Conservation (phyloP, 2,888 invertebrate genomes). For the Anticlea derivata region DNA sequence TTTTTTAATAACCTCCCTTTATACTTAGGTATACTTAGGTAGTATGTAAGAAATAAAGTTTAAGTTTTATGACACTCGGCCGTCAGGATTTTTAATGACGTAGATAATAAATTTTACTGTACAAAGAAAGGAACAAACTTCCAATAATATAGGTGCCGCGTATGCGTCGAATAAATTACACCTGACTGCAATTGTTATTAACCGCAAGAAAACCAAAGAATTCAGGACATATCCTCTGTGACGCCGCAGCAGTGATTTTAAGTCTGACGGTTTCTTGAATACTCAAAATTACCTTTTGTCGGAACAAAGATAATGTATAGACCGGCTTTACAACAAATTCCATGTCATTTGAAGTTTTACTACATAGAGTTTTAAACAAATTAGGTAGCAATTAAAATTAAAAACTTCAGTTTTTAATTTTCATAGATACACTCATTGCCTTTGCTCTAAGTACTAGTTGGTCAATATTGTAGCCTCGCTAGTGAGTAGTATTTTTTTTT, state of each 20-base stretch:
- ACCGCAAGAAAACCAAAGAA: not conserved
- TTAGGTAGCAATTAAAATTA: too few species aligned
- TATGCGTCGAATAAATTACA: conserved; percentile 25
- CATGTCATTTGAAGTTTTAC: too few species aligned
- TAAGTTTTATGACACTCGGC: conserved; percentile 46
- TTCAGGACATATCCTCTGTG: not conserved
- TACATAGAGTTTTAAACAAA: too few species aligned
- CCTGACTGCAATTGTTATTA: conserved; percentile 20
- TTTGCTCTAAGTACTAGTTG: too few species aligned
- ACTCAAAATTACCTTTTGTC: not conserved
- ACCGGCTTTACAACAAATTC: too few species aligned
- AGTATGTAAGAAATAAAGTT: conserved; percentile 36
- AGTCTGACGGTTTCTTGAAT: not conserved
- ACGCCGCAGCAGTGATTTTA: not conserved
- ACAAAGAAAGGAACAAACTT: conserved; percentile 28
- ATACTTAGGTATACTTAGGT: conserved; percentile 26
- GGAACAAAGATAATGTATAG: not conserved
- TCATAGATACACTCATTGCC: too few species aligned
- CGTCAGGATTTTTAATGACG: conserved; percentile 49
- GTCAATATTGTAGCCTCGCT: too few species aligned
- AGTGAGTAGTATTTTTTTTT: too few species aligned
- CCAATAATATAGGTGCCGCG: conserved; percentile 15
- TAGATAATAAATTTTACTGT: conserved; percentile 41
- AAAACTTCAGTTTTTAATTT: too few species aligned
- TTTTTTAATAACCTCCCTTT: conserved; percentile 41